Base-by-base conservation (phyloP, 2,113 vertebrate species). In the Pachycephala philippinensis region DNA sequence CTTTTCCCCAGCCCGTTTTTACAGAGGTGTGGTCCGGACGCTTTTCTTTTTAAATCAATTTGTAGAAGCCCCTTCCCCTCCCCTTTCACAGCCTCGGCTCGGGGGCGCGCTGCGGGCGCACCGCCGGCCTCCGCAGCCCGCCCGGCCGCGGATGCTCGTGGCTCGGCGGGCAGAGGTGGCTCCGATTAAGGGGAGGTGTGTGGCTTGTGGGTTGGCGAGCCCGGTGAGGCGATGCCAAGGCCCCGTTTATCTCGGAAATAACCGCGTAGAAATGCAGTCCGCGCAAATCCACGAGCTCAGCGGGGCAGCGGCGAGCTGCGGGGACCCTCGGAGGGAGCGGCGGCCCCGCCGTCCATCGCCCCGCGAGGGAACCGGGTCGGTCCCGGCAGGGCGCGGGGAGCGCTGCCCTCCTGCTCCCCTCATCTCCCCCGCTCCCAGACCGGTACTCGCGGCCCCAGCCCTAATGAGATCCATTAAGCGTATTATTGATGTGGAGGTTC, bases 391-490 rank as follows among this genome's bases (percentile, higher is more conserved):
- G 83, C 17, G 45, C 27, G 21, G 84, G 20, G 66, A 42, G 31
- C 31, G 0, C 33, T 49, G n/a, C 47, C 21, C 40, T 71, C 21
- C 45, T 13, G 40, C 52, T 63, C 23, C 86, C 54, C 59, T 49
- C 88, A 13, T 24, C 39, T 27, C 56, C 50, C 30, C 59, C 50
- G 74, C 61, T 84, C 75, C 76, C 65, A 60, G 90, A 35, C 68
- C 28, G 40, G 87, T 44, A 60, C 68, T 74, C n/a, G 39, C 60
- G 45, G 93, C 61, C 93, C 77, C 89, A 49, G 64, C 71, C 79
- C 95, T 94, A 96, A 97, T 92, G 96, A 96, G 97, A 87, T 88
- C 96, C 97, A 97, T 97, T 97, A 96, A 96, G 92, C 3, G 13
- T 44, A 82, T 97, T 97, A 97, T 97, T 96, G 96, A 97, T 97